Percentiles rank a stretch among this genome's conserved stretches.
Conservation (phyloP, 2,113 vertebrate species). For the Vombatus ursinus region DNA sequence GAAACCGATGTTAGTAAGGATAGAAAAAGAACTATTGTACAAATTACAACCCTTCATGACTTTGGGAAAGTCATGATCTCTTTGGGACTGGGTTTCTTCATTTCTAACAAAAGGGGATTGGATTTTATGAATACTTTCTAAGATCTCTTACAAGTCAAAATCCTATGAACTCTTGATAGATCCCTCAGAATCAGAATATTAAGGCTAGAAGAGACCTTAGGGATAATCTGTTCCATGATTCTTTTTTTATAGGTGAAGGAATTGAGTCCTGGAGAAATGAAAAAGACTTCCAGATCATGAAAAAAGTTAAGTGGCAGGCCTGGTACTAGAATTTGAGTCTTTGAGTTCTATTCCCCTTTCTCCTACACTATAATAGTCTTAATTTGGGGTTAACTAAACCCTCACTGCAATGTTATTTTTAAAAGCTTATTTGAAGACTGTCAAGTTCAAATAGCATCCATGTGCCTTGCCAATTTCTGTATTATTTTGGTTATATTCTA, state of each 20-base stretch:
- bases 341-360: not conserved
- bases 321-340: not conserved
- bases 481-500: not conserved
- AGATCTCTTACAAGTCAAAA: not conserved
- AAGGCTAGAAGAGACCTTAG: not conserved
- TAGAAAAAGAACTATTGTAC: not conserved
- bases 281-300: not conserved
- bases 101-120: not conserved
- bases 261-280: not conserved
- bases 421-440: not conserved
- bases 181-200: not conserved
- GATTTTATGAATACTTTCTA: not conserved
- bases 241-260: not conserved
- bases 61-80: not conserved
- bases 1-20: not conserved
- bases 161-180: not conserved
- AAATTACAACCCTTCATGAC: not conserved
- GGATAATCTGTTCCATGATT: not conserved
- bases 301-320: not conserved
- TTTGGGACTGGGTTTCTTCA: not conserved
- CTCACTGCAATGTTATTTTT: not conserved
- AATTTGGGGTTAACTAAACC: not conserved
- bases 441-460: not conserved
- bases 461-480: not conserved
- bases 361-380: not conserved